Evolutionary conservation across 2,888 invertebrate species (phyloP).

Genomic region (Leptopilina myrica): DNA sequence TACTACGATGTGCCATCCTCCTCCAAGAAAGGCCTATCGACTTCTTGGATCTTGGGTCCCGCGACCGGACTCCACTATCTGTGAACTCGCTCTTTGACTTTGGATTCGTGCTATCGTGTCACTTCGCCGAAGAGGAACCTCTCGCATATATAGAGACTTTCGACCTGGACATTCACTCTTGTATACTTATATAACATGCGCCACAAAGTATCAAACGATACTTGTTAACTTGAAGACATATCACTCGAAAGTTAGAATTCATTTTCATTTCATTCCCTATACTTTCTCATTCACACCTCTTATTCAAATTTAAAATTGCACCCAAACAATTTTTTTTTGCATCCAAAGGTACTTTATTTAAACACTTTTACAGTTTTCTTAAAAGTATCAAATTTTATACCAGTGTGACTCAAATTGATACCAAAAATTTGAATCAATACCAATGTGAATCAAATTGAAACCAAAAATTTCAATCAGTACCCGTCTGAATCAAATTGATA

Average conservation of each 20-base stretch:
- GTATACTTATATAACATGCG: slow-evolving; percentile 27
- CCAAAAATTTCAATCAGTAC: no score
- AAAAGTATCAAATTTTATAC: no score
- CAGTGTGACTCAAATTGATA: no score
- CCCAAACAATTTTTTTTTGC: no score
- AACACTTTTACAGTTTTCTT: no score
- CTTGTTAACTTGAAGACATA: slow-evolving; percentile 5
- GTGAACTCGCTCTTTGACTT: slow-evolving; percentile 49
- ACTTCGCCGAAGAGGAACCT: slow-evolving; percentile 42
- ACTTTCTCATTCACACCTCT: not conserved
- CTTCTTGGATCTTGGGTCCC: slow-evolving; percentile 46
- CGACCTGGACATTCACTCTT: slow-evolving; percentile 34
- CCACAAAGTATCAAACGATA: slow-evolving; percentile 23
- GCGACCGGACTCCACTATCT: slow-evolving; percentile 45
- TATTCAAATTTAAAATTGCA: not conserved
- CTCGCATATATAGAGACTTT: slow-evolving; percentile 43
- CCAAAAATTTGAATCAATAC: no score
- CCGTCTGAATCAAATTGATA: no score
- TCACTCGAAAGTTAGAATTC: slow-evolving; percentile 18
- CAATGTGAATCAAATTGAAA: no score
- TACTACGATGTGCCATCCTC: slow-evolving; percentile 45
- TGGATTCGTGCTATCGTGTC: slow-evolving; percentile 50
- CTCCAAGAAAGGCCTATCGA: slow-evolving; percentile 48
- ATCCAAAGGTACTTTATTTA: no score
- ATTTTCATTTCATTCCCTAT: slow-evolving; percentile 8